These are phyloP conservation scores for Enoplosus armatus DNA, from an alignment of 2,797 vertebrate species.

Conservation along the genomic window DNA sequence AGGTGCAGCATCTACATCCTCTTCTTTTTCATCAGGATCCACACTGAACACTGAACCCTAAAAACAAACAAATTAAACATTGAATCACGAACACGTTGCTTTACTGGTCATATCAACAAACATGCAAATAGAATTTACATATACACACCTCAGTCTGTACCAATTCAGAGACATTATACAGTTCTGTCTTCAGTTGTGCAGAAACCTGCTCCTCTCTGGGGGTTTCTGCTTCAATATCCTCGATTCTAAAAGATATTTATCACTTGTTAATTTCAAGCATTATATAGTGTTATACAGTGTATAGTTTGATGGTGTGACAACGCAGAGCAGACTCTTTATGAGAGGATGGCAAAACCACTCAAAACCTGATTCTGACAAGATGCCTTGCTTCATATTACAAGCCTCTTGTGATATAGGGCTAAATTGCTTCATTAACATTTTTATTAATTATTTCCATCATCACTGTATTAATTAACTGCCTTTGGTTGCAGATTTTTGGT, in stretches of 20 bases:
- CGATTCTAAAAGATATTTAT: constrained; percentile 59
- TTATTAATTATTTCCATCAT: too few relatives aligned
- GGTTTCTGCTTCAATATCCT: constrained; percentile 63
- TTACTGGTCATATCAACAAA: not conserved
- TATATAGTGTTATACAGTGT: not conserved
- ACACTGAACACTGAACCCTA: constrained; percentile 48
- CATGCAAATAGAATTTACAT: not conserved
- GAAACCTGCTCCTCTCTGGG: constrained; percentile 7
- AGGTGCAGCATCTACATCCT: constrained; percentile 1
- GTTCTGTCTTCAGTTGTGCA: constrained; percentile 11
- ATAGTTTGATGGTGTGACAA: too few relatives aligned
- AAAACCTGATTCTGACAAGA: too few relatives aligned
- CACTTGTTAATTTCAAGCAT: constrained; percentile 1
- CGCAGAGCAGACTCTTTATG: too few relatives aligned
- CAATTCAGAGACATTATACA: not conserved
- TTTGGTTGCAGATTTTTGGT: too few relatives aligned
- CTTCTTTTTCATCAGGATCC: constrained; percentile 24
- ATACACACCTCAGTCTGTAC: constrained; percentile 35
- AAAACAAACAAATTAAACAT: constrained; percentile 17
- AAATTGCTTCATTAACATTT: too few relatives aligned
- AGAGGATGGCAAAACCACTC: too few relatives aligned
- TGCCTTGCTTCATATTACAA: too few relatives aligned
- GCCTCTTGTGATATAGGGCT: too few relatives aligned
- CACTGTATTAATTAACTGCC: too few relatives aligned
- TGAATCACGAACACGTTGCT: not conserved